Conservation (phyloP, 2,888 invertebrate species). For the Eristalis tenax region DNA sequence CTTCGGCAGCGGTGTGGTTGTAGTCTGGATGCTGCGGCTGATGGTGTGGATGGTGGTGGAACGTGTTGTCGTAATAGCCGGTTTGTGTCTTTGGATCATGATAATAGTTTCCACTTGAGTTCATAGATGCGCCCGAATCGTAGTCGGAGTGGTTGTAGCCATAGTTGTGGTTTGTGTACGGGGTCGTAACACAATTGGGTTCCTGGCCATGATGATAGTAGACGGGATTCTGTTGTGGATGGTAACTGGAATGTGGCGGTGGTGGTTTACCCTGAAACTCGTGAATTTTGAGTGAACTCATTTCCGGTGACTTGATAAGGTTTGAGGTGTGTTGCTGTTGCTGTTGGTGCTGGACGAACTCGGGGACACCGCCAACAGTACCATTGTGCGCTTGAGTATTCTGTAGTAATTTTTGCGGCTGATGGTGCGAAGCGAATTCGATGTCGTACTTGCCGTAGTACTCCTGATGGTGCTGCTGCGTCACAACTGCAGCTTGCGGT, state of each 20-base stretch:
- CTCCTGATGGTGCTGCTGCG: constrained; percentile 75
- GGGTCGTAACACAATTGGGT: constrained; percentile 71
- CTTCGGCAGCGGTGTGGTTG: constrained; percentile 36
- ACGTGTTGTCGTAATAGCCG: constrained; percentile 78
- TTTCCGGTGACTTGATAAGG: constrained; percentile 72
- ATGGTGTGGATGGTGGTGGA: constrained; percentile 73
- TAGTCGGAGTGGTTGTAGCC: constrained; percentile 75
- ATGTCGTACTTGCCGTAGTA: constrained; percentile 81
- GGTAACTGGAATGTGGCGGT: constrained; percentile 74
- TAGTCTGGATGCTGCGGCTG: constrained; percentile 66
- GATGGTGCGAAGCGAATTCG: constrained; percentile 75
- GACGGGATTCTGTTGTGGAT: constrained; percentile 77
- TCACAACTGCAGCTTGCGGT: constrained; percentile 41
- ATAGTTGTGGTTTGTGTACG: constrained; percentile 75
- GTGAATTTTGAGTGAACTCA: constrained; percentile 74
- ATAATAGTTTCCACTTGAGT: constrained; percentile 77
- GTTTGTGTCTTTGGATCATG: constrained; percentile 78
- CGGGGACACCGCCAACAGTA: constrained; percentile 31
- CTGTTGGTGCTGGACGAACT: constrained; percentile 67
- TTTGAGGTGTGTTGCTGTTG: constrained; percentile 72
- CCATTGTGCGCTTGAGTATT: constrained; percentile 53
- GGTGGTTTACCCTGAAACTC: constrained; percentile 74
- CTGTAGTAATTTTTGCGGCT: constrained; percentile 74
- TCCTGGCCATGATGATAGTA: constrained; percentile 78
- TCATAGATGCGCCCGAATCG: constrained; percentile 77